Evolutionary conservation across 2,113 vertebrate species (phyloP).

Genomic region (Alligator sinensis): DNA sequence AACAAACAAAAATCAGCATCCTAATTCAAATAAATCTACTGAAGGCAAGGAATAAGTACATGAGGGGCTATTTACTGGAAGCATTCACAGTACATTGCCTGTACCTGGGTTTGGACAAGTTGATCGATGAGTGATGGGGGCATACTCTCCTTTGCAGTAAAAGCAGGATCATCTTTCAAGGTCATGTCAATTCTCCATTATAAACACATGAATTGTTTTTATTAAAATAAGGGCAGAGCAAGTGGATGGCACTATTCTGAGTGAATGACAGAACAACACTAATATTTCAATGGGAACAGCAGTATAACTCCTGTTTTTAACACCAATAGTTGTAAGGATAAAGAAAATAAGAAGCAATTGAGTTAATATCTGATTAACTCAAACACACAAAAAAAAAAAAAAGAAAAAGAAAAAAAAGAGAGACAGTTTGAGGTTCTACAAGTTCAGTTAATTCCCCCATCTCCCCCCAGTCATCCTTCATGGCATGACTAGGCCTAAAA

Average conservation of each 20-base stretch:
- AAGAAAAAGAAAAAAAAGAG: constrained; percentile 19
- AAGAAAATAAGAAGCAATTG: not conserved
- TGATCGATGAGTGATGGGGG: not conserved
- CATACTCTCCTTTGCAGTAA: not conserved
- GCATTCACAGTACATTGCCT: not conserved
- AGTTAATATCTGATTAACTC: not conserved
- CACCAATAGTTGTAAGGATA: not conserved
- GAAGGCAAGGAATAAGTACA: not conserved
- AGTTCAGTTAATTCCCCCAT: not conserved
- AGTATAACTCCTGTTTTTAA: not conserved
- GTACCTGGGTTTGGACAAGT: not conserved
- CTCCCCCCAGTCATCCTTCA: not conserved
- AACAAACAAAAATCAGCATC: not conserved
- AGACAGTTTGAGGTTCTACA: not conserved
- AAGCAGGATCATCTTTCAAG: not conserved
- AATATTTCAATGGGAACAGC: not conserved
- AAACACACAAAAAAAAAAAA: not conserved
- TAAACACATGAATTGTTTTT: not conserved
- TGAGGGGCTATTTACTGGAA: not conserved
- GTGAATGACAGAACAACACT: not conserved
- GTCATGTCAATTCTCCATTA: not conserved
- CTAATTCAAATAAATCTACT: not conserved
- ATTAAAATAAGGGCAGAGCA: constrained; percentile 8
- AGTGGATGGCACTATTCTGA: not conserved
- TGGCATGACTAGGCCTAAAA: not conserved